phyloP scores from a whole-genome alignment of 1,140 invertebrate genomes.

The Cylas formicarius region DNA sequence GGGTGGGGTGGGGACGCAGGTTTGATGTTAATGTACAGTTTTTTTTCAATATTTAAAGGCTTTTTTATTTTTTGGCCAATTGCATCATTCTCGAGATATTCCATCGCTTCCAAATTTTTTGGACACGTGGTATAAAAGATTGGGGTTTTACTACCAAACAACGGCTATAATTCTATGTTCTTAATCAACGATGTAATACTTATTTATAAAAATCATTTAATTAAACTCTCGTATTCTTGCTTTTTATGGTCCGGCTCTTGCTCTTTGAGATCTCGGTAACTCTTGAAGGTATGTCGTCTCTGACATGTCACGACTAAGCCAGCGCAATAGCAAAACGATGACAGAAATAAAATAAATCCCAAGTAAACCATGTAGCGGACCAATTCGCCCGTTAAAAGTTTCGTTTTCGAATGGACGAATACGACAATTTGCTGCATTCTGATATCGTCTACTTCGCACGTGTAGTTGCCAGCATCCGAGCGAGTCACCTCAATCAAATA shows the following conservation, averaged over 20 bases:
- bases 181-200: too few relatives aligned
- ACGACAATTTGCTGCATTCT: constrained; percentile 47
- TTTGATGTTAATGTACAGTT: too few relatives aligned
- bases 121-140: too few relatives aligned
- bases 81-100: too few relatives aligned
- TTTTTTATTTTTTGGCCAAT: too few relatives aligned
- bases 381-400: constrained; percentile 38
- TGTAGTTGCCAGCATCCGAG: constrained; percentile 50
- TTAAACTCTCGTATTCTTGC: constrained; percentile 15
- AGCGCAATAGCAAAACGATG: constrained; percentile 46
- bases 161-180: too few relatives aligned
- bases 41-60: too few relatives aligned
- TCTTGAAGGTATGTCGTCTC: constrained; percentile 35
- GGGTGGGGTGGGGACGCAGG: too few relatives aligned
- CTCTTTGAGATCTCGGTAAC: constrained; percentile 34
- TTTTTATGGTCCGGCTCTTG: constrained; percentile 21
- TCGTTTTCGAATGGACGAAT: constrained; percentile 35
- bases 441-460: constrained; percentile 46
- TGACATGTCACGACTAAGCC: constrained; percentile 45
- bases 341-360: constrained; percentile 47
- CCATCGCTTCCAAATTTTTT: too few relatives aligned
- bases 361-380: constrained; percentile 49
- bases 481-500: constrained; percentile 49
- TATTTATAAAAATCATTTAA: too few relatives aligned
- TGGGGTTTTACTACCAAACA: too few relatives aligned